Evolutionary conservation across 2,797 vertebrate genomes (phyloP).

Genomic region (Thalassophryne amazonica): DNA sequence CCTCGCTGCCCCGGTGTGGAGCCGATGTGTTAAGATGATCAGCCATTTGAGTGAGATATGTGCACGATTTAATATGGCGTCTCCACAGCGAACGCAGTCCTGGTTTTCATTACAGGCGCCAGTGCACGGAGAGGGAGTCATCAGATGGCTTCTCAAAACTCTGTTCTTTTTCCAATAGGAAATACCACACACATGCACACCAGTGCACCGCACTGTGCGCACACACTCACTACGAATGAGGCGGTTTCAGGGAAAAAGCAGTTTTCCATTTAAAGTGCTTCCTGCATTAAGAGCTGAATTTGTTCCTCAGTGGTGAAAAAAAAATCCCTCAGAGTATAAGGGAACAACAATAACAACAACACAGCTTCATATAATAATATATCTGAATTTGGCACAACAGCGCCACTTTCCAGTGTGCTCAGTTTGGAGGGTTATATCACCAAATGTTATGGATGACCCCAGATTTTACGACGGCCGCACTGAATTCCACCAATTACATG

Average conservation of each 20-base stretch:
- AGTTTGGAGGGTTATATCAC: slow-evolving; percentile 3
- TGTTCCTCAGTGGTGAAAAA: slow-evolving; percentile 23
- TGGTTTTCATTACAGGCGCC: slow-evolving; percentile 72
- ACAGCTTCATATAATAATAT: neutral
- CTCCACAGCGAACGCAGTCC: slow-evolving; percentile 47
- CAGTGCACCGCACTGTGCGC: neutral
- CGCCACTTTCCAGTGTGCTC: slow-evolving; percentile 2
- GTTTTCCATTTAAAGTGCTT: slow-evolving; percentile 41
- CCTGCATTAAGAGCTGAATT: slow-evolving; percentile 5
- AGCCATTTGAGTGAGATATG: slow-evolving; percentile 36
- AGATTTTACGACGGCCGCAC: too few species aligned
- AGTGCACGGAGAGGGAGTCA: slow-evolving; percentile 59
- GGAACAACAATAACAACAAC: slow-evolving; percentile 8
- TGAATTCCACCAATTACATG: too few species aligned
- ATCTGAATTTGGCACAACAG: neutral
- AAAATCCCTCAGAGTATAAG: too few species aligned
- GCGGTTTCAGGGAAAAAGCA: slow-evolving; percentile 12
- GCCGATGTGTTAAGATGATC: slow-evolving; percentile 23
- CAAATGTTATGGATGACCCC: too few species aligned
- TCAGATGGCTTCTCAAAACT: slow-evolving; percentile 67
- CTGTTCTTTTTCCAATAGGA: slow-evolving; percentile 71
- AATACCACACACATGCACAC: slow-evolving; percentile 67
- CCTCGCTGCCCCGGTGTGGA: neutral
- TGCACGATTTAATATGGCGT: slow-evolving; percentile 46
- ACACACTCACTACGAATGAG: neutral